Evolutionary conservation across 2,113 vertebrate genomes (phyloP), one percentile per base, ranked within the genome.

Genomic region (Periophthalmus modestus): DNA sequence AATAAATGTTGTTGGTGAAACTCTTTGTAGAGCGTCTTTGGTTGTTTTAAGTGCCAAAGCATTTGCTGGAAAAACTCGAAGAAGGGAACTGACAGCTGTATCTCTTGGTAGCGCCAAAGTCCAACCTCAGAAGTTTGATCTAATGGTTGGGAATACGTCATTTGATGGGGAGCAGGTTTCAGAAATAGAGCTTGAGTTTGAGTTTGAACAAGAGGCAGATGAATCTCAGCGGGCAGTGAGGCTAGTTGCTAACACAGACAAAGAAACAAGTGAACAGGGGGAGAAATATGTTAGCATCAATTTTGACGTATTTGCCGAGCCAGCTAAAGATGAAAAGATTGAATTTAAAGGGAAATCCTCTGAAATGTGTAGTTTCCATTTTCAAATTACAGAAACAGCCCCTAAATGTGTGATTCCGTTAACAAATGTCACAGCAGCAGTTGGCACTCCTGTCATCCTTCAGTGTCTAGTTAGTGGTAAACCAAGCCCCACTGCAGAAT

Each of bases 391-490:
- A 13, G 97, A 98, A 83, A 88, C 89, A 0, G 87, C 95, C 33
- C 97, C 97, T 0, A 95, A 91, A 84, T 98, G 96, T 86, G 82
- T 96, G 58, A 94, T 94, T 80, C 94, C 93, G 0, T 79, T 98
- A 83, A 95, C 92, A 69, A 94, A 97, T 71, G 91, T 95, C 34
- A 94, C 87, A 0, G 93, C 95, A 9, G 95, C 92, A 0, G 36
- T 93, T 63, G 97, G 96, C 21, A 95, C 94, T 0, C 94, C 95
- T 0, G 95, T 89, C 0, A 92, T 94, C 77, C 97, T 98, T 70
- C 96, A 96, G 78, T 99, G 97, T 89, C 89, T 96, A 5, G 93
- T 97, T 54, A 94, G 86, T 34, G 97, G 97, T 19, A 96, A 90
- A 59, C 97, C 97, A 13, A 88, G 68, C 50, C 96, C 97, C 48